Percentiles rank a stretch among this genome's conserved stretches.
These are phyloP conservation scores for Esperia sulphurella DNA, from an alignment of 2,888 invertebrate species.

Conservation along the genomic window DNA sequence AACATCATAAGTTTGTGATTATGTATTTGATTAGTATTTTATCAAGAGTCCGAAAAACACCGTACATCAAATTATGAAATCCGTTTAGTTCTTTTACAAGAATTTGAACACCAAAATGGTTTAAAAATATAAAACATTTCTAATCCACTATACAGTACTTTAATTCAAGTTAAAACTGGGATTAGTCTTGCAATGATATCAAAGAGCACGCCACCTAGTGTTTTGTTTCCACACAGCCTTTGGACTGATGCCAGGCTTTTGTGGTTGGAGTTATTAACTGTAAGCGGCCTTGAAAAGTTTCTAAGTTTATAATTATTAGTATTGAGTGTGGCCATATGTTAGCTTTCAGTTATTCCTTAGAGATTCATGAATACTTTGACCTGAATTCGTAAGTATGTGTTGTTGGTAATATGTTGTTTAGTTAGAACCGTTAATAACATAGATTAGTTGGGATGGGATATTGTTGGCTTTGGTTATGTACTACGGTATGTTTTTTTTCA, in stretches of 20 bases:
- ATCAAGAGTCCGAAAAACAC: too few relatives aligned
- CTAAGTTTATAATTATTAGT: conserved; percentile 18
- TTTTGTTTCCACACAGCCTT: conserved; percentile 41
- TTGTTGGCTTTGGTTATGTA: too few relatives aligned
- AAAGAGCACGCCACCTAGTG: conserved; percentile 40
- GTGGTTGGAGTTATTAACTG: conserved; percentile 30
- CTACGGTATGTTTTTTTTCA: too few relatives aligned
- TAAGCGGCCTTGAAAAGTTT: conserved; percentile 20
- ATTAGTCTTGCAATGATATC: conserved; percentile 48
- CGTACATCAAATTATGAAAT: too few relatives aligned
- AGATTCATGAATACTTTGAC: not conserved
- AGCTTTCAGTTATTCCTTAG: conserved; percentile 3
- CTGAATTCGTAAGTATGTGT: not conserved
- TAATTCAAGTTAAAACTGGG: conserved; percentile 42
- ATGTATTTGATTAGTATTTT: too few relatives aligned
- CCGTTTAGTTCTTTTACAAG: not conserved
- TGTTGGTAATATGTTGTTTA: too few relatives aligned
- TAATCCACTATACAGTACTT: conserved; percentile 33
- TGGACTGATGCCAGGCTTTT: conserved; percentile 39
- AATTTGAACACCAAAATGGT: not conserved
- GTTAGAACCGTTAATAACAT: too few relatives aligned
- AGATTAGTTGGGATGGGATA: too few relatives aligned
- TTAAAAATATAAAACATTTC: conserved; percentile 19
- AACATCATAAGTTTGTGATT: too few relatives aligned
- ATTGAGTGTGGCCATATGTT: conserved; percentile 8